A percentile compares a stretch with the other conserved stretches of the same genome.
Conservation (phyloP, 2,888 invertebrate species). For the Lasius fuliginosus region DNA sequence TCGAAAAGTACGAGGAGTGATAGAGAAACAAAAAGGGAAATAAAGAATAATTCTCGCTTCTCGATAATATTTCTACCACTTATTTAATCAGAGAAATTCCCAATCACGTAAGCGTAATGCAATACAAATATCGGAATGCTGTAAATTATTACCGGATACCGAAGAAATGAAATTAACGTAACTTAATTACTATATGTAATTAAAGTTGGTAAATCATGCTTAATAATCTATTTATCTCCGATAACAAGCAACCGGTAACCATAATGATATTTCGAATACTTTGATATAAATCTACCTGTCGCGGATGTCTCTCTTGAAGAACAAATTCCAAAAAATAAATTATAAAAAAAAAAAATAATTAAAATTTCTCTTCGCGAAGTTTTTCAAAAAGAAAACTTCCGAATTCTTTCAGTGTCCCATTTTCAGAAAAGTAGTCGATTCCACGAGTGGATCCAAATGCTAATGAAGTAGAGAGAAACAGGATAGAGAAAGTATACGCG, state of each 20-base stretch:
- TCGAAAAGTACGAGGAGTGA: background rate
- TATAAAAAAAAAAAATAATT: background rate
- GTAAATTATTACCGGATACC: background rate
- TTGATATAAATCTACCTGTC: background rate
- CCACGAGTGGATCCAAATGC: background rate
- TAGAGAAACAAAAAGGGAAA: background rate
- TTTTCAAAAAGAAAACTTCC: background rate
- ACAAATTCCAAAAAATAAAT: background rate
- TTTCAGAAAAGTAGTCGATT: background rate
- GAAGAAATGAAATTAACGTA: constrained; percentile 16
- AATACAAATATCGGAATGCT: background rate
- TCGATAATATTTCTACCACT: background rate
- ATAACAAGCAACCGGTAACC: background rate
- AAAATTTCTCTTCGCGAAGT: background rate
- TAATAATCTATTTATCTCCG: background rate
- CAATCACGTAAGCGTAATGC: background rate
- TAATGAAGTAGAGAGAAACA: background rate
- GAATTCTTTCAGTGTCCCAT: background rate
- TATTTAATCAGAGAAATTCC: background rate
- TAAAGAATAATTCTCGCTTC: background rate
- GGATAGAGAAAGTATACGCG: background rate
- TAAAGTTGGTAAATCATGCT: background rate
- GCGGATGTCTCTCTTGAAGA: background rate
- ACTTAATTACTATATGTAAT: background rate
- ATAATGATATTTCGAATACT: background rate